These are phyloP conservation scores for Oxyruncus cristatus DNA, from an alignment of 2,113 vertebrate species.

Conservation along the genomic window DNA sequence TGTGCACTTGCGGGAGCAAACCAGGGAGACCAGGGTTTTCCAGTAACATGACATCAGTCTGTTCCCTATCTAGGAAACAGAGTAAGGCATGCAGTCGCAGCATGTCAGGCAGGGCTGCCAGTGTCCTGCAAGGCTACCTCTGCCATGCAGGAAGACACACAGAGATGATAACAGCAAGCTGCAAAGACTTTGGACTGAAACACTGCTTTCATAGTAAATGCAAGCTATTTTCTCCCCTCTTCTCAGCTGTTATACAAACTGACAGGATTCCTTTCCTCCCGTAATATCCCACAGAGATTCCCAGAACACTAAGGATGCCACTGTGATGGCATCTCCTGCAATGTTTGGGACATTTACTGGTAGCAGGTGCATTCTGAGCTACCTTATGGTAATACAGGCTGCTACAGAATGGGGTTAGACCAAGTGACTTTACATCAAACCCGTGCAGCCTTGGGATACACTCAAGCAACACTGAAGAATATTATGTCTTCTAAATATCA, in stretches of 20 bases:
- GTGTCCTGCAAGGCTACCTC: background rate
- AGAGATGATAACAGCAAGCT: background rate
- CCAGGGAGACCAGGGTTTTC: background rate
- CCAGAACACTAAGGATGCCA: background rate
- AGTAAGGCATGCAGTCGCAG: background rate
- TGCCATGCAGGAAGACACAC: background rate
- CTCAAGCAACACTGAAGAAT: background rate
- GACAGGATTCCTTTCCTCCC: background rate
- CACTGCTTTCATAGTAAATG: background rate
- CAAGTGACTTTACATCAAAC: background rate
- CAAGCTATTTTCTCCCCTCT: background rate
- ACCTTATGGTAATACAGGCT: background rate
- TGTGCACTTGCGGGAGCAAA: background rate
- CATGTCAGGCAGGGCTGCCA: no score
- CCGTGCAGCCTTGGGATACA: background rate
- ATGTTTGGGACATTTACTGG: background rate
- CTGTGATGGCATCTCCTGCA: background rate
- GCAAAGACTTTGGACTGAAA: background rate
- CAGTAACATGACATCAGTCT: background rate
- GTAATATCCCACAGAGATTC: background rate
- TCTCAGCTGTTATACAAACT: background rate
- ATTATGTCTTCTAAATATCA: background rate
- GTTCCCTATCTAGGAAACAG: background rate
- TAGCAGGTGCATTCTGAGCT: background rate
- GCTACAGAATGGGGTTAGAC: background rate